phyloP scores from a whole-genome alignment of 1,140 invertebrate genomes.

The Lanistes nyassanus region DNA sequence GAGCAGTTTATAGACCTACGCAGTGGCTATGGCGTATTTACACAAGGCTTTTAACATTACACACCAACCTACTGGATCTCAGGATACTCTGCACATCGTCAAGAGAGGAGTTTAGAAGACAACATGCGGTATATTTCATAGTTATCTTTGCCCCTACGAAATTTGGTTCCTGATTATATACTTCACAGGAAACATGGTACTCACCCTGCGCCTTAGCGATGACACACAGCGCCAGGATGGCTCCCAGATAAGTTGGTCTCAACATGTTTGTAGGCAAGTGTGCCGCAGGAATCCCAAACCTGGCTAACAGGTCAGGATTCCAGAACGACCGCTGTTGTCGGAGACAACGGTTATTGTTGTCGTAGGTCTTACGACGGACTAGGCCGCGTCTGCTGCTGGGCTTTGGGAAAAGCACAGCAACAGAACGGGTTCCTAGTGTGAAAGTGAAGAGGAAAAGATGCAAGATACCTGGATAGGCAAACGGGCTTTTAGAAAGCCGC shows the following conservation, averaged over 20 bases:
- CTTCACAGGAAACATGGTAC: background rate
- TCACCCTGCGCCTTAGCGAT: constrained; percentile 1
- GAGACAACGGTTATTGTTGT: background rate
- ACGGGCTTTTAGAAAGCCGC: constrained; percentile 17
- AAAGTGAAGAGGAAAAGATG: background rate
- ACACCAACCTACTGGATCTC: background rate
- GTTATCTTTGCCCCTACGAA: no score
- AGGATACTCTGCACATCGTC: background rate
- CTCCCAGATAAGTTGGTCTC: background rate
- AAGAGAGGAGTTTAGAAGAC: background rate
- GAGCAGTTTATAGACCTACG: background rate
- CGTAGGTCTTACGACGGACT: background rate
- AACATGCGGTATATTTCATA: background rate
- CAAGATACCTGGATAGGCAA: constrained; percentile 6
- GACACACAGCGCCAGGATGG: background rate
- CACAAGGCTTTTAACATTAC: background rate
- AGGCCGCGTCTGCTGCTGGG: constrained; percentile 9
- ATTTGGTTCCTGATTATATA: no score
- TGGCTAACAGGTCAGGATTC: background rate
- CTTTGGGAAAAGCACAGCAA: constrained; percentile 9
- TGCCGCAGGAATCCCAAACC: background rate
- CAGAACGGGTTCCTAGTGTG: background rate
- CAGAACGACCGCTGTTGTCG: background rate
- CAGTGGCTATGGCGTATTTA: background rate
- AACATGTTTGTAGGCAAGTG: no score